phyloP scores from a whole-genome alignment of 1,140 invertebrate species.

The Zaprionus ornatus region DNA sequence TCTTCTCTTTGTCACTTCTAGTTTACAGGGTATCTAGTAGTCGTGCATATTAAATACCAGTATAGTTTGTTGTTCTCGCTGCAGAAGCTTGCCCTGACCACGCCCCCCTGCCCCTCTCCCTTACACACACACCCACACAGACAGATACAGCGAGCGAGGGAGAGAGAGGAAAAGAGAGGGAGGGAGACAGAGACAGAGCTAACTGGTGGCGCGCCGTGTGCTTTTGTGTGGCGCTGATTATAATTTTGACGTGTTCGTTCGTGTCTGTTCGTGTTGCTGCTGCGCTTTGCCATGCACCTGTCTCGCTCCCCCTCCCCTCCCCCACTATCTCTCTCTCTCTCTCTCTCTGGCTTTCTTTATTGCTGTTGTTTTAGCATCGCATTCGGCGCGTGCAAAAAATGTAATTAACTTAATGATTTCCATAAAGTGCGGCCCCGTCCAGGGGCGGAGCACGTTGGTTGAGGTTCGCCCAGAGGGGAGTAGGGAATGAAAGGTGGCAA shows the following conservation, averaged over 20 bases:
- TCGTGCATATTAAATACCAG: background rate
- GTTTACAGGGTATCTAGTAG: background rate
- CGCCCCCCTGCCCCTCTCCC: background rate
- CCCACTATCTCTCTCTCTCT: slow-evolving; percentile 6
- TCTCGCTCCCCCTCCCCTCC: background rate
- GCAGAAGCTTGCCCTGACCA: background rate
- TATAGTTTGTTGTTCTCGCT: slow-evolving; percentile 2
- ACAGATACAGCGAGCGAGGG: background rate
- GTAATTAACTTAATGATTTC: slow-evolving; percentile 82
- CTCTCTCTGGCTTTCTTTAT: slow-evolving; percentile 9
- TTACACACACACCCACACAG: background rate
- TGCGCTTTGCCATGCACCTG: slow-evolving; percentile 12
- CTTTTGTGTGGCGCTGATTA: slow-evolving; percentile 79
- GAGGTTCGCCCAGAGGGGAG: background rate
- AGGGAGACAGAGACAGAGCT: slow-evolving; percentile 6
- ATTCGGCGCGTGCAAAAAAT: slow-evolving; percentile 74
- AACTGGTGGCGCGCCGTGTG: slow-evolving; percentile 63
- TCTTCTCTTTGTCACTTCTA: background rate
- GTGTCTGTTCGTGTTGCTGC: slow-evolving; percentile 18
- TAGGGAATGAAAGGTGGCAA: background rate
- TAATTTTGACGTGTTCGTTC: slow-evolving; percentile 66
- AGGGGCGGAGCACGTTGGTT: background rate
- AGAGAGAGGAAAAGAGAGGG: background rate
- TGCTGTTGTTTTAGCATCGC: slow-evolving; percentile 39
- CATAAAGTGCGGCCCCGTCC: slow-evolving; percentile 57